These are phyloP conservation scores for Chaetogeoica ovagalla DNA, from an alignment of 2,888 invertebrate species.

Conservation along the genomic window DNA sequence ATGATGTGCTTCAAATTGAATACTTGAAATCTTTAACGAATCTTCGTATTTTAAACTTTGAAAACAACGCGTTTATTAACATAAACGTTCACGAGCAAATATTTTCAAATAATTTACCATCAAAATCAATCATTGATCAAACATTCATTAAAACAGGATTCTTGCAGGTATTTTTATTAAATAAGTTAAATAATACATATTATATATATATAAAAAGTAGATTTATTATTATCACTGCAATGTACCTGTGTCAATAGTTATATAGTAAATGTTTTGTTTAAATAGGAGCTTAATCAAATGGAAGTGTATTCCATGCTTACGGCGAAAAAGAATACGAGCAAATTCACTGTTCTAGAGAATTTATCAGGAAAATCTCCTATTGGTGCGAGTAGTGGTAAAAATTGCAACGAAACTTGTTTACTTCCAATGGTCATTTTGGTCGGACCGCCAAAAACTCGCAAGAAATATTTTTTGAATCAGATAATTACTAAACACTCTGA, in stretches of 20 bases:
- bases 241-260: too few species aligned
- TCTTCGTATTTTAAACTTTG: constrained; percentile 18
- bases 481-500: not conserved
- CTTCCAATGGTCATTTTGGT: constrained; percentile 30
- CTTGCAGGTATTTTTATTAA: not conserved
- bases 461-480: constrained; percentile 24
- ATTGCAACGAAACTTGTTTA: not conserved
- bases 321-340: constrained; percentile 24
- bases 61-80: constrained; percentile 24
- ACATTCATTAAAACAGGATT: constrained; percentile 15
- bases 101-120: constrained; percentile 32
- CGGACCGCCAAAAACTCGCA: constrained; percentile 33
- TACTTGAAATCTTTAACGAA: constrained; percentile 7
- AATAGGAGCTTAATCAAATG: constrained; percentile 23
- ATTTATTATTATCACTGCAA: too few species aligned
- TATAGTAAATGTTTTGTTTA: not conserved
- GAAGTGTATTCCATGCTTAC: constrained; percentile 12
- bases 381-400: not conserved
- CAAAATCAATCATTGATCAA: constrained; percentile 5
- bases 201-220: too few species aligned
- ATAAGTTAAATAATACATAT: too few species aligned
- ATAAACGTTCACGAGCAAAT: constrained; percentile 33
- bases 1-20: constrained; percentile 26
- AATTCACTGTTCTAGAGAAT: constrained; percentile 29
- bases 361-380: constrained; percentile 29